Base-by-base conservation (phyloP, 2,797 vertebrate genomes). In the Betta splendens region DNA sequence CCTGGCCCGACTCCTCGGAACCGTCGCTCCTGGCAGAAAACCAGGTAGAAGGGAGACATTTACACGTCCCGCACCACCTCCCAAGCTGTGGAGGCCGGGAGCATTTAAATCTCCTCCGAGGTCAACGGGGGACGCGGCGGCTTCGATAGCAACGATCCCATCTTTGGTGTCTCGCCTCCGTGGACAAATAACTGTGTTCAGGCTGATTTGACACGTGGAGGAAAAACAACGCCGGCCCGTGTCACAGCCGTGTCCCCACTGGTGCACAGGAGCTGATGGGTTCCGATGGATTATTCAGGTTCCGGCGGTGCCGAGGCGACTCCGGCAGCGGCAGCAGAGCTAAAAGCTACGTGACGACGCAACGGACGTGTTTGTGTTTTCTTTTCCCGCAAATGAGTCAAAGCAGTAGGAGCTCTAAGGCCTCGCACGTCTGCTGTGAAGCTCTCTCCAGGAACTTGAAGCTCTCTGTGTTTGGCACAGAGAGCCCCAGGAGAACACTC, bases 1-100 rank as follows among this genome's bases (percentile, higher is more conserved):
- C 38, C 69, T 68, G 65, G 67, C 64, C 43, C 5, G 23, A 44
- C 59, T 57, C 64, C 57, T 86, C 62, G 38, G 53, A 76, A 63
- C 65, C 66, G 86, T 86, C 83, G 84, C 79, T 72, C 75, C 76
- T 84, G 81, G 83, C 80, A 78, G 76, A 47, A 67, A 84, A 87
- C 87, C 79, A 83, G 78, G 85, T 80, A 65, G 61, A 72, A 36
- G 63, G 64, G 56, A 66, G 65, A 75, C 64, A 81, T 85, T 85
- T 74, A 67, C 76, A 69, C 67, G 73, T 80, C 58, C 67, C 35
- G 32, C 76, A 73, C 57, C 71, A 68, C 72, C 67, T 57, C 52
- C 61, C 64, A 51, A 81, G 67, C 70, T 45, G 60, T 62, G 69
- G 50, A 75, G 56, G 62, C 67, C 65, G 58, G 56, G 72, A 75